Evolutionary conservation across 1,140 invertebrate species (phyloP), one percentile per base, ranked within the genome.

Genomic region (Sycophaga agraensis): DNA sequence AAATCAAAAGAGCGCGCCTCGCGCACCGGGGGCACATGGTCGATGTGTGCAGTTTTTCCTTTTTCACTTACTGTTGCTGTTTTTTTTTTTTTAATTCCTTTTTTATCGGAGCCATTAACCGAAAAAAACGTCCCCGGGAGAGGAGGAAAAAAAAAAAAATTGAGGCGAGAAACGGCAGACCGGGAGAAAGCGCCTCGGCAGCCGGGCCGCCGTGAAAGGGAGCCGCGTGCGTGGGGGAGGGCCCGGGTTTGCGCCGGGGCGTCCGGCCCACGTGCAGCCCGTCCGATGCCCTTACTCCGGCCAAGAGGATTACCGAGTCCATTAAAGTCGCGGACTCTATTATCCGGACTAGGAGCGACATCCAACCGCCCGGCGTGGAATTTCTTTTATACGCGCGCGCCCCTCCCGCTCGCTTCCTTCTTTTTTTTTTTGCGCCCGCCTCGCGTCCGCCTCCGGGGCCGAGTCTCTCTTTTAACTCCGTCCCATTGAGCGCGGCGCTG

Each of bases 281-380:
- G n/a, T n/a, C n/a, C 35, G 68, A 70, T 73, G 67, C 68, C 71
- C 74, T 75, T 59, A 51, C 73, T 72, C 70, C 28, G 73, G 75
- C 66, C 69, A 78, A 79, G 77, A 79, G 79, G 79, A 81, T 81
- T 81, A 81, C 73, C 76, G 74, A 81, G 79, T 81, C 79, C 79
- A 81, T 81, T 81, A 81, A 81, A 81, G 78, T 81, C 79, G 79
- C 77, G 78, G 74, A 79, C 77, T 81, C 78, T 80, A 80, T 81
- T 81, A 81, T 80, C 73, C 56, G 11, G 4, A 24, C 37, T 48
- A 45, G 72, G 72, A 74, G 65, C 55, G 78, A 80, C 79, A 80
- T 80, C n/a, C 73, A 78, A 80, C 74, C 71, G 77, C 67, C 66
- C 42, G 55, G 59, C 57, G 22, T 43, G 49, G 49, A 64, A 58